phyloP scores from a whole-genome alignment of 2,113 vertebrate genomes.

The Peucedramus taeniatus region DNA sequence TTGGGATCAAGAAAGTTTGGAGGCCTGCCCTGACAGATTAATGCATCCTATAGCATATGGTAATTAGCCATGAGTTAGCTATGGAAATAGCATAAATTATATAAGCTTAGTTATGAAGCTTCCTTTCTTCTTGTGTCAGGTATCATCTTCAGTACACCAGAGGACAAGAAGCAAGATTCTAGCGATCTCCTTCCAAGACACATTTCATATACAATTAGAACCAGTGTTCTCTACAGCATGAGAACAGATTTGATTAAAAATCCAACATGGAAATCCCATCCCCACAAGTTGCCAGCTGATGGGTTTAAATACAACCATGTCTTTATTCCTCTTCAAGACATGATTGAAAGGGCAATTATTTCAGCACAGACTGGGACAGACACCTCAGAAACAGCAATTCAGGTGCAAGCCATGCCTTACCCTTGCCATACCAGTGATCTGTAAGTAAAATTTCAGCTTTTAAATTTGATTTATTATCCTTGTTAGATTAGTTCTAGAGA shows the following conservation, averaged over 20 bases:
- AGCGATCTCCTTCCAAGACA: constrained; percentile 5
- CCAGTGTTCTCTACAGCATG: constrained; percentile 69
- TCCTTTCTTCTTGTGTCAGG: constrained; percentile 24
- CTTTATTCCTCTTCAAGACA: constrained; percentile 75
- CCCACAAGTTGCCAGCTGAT: constrained; percentile 64
- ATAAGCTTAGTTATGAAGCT: neutral
- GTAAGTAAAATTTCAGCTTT: constrained; percentile 54
- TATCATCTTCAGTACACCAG: constrained; percentile 56
- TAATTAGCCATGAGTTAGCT: neutral
- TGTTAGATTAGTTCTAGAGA: neutral
- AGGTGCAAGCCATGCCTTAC: constrained; percentile 72
- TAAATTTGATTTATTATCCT: neutral
- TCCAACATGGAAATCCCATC: constrained; percentile 71
- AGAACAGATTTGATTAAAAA: constrained; percentile 68
- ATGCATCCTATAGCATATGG: neutral
- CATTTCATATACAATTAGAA: constrained; percentile 69
- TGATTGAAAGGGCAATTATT: constrained; percentile 74
- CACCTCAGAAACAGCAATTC: neutral
- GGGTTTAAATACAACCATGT: constrained; percentile 75
- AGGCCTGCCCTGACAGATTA: neutral
- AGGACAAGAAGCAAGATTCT: neutral
- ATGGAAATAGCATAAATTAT: neutral
- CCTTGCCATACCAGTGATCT: constrained; percentile 73
- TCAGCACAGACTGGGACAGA: constrained; percentile 55
- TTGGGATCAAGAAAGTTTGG: neutral